Evolutionary conservation across 30 jellyfish, hydroid and myxozoan species (phyloP).

Genomic region (Aurelia sp.): DNA sequence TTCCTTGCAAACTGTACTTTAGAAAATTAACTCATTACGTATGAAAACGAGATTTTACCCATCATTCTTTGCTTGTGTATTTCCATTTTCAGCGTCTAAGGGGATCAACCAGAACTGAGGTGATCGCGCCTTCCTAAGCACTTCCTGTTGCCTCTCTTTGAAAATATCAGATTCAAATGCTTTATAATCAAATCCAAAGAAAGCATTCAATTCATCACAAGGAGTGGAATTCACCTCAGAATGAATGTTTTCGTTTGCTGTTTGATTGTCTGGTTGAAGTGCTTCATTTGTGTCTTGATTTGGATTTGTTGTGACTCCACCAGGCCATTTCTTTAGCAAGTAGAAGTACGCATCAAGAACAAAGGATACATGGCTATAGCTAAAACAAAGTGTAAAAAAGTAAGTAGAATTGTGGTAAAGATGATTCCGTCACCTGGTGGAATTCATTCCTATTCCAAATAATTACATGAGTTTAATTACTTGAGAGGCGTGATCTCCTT

Average conservation of each 20-base stretch:
- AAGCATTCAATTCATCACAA: neutral
- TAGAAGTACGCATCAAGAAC: constrained; percentile 91
- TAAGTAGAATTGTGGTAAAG: no score
- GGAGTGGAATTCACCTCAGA: neutral
- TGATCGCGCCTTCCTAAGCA: constrained; percentile 27
- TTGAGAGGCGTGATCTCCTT: no score
- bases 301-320: neutral
- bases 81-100: neutral
- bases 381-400: neutral
- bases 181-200: constrained; percentile 22
- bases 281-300: neutral
- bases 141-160: constrained; percentile 1
- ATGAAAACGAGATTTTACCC: neutral
- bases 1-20: no score
- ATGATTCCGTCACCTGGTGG: no score
- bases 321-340: constrained; percentile 80
- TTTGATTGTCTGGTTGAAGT: neutral
- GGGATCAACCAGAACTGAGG: constrained; percentile 42
- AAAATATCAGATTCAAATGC: neutral
- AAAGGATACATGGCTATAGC: constrained; percentile 87
- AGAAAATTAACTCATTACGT: no score
- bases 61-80: neutral
- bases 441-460: no score
- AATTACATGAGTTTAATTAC: no score
- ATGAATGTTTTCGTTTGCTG: neutral